Evolutionary conservation across 2,888 invertebrate genomes (phyloP).

Genomic region (Volucella inanis): DNA sequence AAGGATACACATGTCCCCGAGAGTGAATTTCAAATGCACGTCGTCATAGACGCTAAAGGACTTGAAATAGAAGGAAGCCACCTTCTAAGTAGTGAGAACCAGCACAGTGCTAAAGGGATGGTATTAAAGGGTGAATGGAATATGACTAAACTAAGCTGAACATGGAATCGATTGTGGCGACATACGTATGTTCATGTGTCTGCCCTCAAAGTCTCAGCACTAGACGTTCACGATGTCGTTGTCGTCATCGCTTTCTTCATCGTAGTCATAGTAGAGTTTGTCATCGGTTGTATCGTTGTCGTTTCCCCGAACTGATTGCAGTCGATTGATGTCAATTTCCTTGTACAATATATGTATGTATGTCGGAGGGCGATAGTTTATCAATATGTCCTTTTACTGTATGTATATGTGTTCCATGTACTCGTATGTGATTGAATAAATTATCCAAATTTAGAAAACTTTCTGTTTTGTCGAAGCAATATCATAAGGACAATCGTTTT

Average conservation of each 20-base stretch:
- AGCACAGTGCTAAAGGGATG: background rate
- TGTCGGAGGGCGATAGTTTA: conserved; percentile 32
- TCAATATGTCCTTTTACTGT: conserved; percentile 38
- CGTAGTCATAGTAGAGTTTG: conserved; percentile 9
- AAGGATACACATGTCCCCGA: conserved; percentile 58
- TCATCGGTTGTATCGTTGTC: conserved; percentile 7
- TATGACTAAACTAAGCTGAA: conserved; percentile 25
- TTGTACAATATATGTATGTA: too few species aligned
- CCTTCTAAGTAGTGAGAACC: background rate
- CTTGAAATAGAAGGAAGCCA: background rate
- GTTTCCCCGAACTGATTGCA: conserved; percentile 24
- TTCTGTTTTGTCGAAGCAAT: conserved; percentile 41
- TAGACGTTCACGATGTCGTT: too few species aligned
- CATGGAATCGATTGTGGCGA: conserved; percentile 56
- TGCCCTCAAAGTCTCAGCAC: conserved; percentile 16
- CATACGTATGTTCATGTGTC: conserved; percentile 15
- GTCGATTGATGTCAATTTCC: conserved; percentile 46
- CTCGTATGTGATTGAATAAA: conserved; percentile 40
- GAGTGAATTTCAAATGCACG: conserved; percentile 65
- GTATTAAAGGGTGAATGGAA: background rate
- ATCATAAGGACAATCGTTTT: conserved; percentile 39
- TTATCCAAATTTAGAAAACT: conserved; percentile 37
- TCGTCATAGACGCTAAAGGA: conserved; percentile 45
- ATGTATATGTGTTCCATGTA: too few species aligned
- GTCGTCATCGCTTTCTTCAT: too few species aligned